Conservation (phyloP, 1,140 invertebrate species). For the Metopolophium dirhodum region DNA sequence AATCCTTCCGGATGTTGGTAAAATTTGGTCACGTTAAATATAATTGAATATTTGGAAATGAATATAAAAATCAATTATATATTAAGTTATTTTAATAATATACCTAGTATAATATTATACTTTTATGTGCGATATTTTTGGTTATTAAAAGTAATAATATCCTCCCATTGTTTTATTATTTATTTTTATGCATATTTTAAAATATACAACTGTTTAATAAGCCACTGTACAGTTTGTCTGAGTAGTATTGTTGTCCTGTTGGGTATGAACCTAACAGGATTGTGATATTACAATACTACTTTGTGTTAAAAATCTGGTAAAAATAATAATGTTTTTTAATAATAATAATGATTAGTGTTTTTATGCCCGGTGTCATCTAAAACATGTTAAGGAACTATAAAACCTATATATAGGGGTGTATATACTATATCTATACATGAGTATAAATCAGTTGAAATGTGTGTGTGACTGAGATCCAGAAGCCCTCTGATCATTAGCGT, state of each 20-base stretch:
- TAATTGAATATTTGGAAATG: background rate
- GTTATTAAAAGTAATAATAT: background rate
- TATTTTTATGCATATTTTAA: background rate
- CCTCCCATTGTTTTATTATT: background rate
- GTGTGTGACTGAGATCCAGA: background rate
- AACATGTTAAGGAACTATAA: background rate
- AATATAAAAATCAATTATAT: background rate
- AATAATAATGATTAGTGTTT: background rate
- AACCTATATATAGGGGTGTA: background rate
- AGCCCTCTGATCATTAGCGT: background rate
- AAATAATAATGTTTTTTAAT: background rate
- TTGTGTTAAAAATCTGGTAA: background rate
- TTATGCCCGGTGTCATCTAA: background rate
- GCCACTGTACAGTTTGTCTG: no score
- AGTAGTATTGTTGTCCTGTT: background rate
- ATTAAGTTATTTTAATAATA: background rate
- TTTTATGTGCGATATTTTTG: background rate
- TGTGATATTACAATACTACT: background rate
- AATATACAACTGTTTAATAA: background rate
- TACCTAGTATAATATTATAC: background rate
- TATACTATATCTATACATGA: background rate
- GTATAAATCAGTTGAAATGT: background rate
- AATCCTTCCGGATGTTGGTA: background rate
- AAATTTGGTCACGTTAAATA: background rate
- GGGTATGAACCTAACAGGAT: background rate